Base-by-base conservation (phyloP, 2,113 vertebrate species). In the Nothobranchius kuhntae region DNA sequence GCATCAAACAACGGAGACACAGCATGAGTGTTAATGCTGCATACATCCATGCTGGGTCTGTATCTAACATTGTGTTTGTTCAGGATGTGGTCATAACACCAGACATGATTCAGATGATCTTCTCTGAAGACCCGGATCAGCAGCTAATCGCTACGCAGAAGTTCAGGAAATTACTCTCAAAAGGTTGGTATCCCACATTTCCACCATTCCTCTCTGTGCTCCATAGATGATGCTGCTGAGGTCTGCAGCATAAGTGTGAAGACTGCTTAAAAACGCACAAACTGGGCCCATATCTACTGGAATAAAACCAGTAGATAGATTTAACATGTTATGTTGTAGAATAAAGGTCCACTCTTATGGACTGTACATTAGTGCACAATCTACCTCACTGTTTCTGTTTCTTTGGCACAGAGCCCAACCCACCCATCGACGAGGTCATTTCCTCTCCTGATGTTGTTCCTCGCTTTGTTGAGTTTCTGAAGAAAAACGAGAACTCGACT, bases 391-490 rank as follows among this genome's bases (percentile, higher is more conserved):
- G 38, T 40, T 40, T 40, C 9, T 6, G 9, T 40, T 40, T 40
- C 38, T 40, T 40, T 40, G 38, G 44, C 13, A 13, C 87, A 99
- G 97, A 99, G 86, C 98, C 97, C 2, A 98, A 98, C 86, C 98
- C 98, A 80, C 97, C 97, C 8, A 99, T 99, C 80, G 96, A 99
- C 75, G 98, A 99, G 90, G 98, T 99, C 69, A 98, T 99, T 78
- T 95, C 93, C 89, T 96, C 95, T 21, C 86, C 94, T 44, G 96
- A 96, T 81, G 95, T 99, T 30, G 96, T 98, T 76, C 95, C 95
- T 87, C 93, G 95, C 71, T 98, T 99, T 90, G 96, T 99, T 12
- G 95, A 98, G 70, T 99, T 99, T 87, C 92, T 99, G 77, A 97
- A 98, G 82, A 96, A 92, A 78, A 96, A 94, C 73, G 93, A 93